Conservation (phyloP, 1,140 invertebrate species). For the Manduca sexta region DNA sequence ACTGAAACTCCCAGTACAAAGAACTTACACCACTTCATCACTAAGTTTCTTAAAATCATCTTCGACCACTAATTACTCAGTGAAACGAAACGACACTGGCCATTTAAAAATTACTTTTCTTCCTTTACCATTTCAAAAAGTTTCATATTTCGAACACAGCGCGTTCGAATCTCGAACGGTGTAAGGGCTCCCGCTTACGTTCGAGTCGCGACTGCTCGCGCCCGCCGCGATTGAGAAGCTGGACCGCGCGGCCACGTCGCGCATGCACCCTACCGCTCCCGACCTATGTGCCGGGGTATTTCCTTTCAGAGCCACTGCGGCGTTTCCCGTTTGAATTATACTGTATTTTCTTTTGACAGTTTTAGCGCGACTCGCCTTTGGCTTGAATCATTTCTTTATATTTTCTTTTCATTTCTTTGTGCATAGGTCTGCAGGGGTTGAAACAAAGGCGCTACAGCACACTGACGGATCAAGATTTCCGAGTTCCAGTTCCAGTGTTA, state of each 20-base stretch:
- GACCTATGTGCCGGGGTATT: constrained; percentile 15
- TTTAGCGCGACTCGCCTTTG: constrained; percentile 22
- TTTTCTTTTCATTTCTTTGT: constrained; percentile 4
- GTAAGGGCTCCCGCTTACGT: constrained; percentile 3
- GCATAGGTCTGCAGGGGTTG: constrained; percentile 1
- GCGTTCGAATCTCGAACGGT: background rate
- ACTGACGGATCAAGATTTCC: background rate
- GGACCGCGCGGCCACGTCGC: too few species aligned
- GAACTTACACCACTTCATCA: constrained; percentile 47
- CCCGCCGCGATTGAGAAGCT: constrained; percentile 7
- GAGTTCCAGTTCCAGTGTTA: background rate
- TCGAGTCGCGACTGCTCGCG: constrained; percentile 6
- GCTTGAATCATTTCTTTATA: constrained; percentile 18
- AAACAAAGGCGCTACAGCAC: constrained; percentile 7
- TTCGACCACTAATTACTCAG: constrained; percentile 1
- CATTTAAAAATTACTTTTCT: background rate
- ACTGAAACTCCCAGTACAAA: constrained; percentile 60
- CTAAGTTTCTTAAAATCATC: constrained; percentile 20
- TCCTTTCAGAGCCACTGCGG: constrained; percentile 15
- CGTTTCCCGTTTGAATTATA: constrained; percentile 24
- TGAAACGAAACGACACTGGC: constrained; percentile 3
- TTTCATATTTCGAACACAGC: constrained; percentile 12
- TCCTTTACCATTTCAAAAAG: constrained; percentile 7
- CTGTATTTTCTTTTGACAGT: constrained; percentile 28
- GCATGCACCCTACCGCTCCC: too few species aligned